Base-by-base conservation (phyloP, 2,113 vertebrate genomes). In the Dromas ardeola region DNA sequence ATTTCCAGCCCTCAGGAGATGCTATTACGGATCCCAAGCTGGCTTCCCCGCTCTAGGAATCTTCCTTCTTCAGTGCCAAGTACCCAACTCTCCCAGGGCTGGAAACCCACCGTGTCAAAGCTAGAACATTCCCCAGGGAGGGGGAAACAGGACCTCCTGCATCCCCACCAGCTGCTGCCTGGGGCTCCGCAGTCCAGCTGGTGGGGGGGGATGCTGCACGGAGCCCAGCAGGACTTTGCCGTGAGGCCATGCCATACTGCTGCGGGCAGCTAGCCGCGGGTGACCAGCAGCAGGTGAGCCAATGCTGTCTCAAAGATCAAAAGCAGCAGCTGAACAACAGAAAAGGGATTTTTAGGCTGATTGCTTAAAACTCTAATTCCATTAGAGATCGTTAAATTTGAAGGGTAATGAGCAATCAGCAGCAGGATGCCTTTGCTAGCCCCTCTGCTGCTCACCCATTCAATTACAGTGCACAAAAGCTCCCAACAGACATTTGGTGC, bases 221-320 rank as follows among this genome's bases (percentile, higher is more conserved):
- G 66, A 70, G 34, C 53, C 1, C 1, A 42, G 42, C 29, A 80
- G 50, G 43, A 38, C 34, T 52, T 58, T 0, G 0, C 61, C 40
- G 40, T 1, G 1, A 81, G n/a, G 50, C 36, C 0, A 0, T 52
- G 72, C 34, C 42, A 50, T 42, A 62, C 62, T 61, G 53, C 69
- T 81, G 63, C 0, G 2, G 26, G n/a, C 50, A 45, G 30, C 9
- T 45, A 82, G 59, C 86, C 58, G 38, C 1, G 2, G 10, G 52
- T 61, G 42, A 86, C 62, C 42, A 76, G 62, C 55, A 87, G 14
- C 5, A 4, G n/a, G 59, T 47, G 32, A 78, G 62, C n/a, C 3
- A 0, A 10, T 43, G 38, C 26, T 55, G 16, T 32, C 59, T 29
- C 78, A 58, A 53, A 76, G 79, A 83, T 53, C 36, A 90, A 86